These are phyloP conservation scores for Semotilus atromaculatus DNA, from an alignment of 2,797 vertebrate species.

Conservation along the genomic window DNA sequence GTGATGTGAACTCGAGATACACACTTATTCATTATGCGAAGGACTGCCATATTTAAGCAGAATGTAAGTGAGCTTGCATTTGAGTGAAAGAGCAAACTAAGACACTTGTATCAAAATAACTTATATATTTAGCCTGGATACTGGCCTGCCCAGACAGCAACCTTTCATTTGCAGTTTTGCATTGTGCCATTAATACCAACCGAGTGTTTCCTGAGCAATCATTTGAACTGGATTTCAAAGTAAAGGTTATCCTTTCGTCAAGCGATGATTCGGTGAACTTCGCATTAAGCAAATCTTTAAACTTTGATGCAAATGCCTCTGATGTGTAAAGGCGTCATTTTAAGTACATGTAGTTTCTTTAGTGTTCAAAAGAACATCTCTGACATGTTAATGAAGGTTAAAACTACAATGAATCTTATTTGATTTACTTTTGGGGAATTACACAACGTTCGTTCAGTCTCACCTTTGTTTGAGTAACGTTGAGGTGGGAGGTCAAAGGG, in stretches of 20 bases:
- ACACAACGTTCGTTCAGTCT: not conserved
- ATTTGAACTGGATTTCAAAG: conserved; percentile 33
- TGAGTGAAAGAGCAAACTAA: not conserved
- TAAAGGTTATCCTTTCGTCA: conserved; percentile 33
- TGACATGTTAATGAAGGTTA: conserved; percentile 12
- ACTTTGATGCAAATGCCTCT: not conserved
- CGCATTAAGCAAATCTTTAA: conserved; percentile 35
- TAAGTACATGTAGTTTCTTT: not conserved
- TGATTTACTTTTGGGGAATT: not conserved
- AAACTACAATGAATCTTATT: not conserved
- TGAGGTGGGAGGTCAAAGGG: conserved; percentile 82
- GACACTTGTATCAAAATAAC: not conserved
- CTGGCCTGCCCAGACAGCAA: not conserved
- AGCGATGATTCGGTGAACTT: conserved; percentile 16
- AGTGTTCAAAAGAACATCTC: conserved; percentile 1
- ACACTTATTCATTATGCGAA: conserved; percentile 19
- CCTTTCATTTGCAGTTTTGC: conserved; percentile 4
- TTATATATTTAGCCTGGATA: not conserved
- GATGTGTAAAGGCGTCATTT: conserved; percentile 3
- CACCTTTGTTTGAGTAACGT: conserved; percentile 77
- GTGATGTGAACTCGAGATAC: conserved; percentile 13
- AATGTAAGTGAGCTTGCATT: not conserved
- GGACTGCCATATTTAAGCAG: not conserved
- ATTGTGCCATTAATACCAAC: conserved; percentile 6
- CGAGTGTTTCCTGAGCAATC: conserved; percentile 1